A percentile compares a stretch with the other conserved stretches of the same genome.
Conservation (phyloP, 2,888 invertebrate species). For the Chrysotoxum bicinctum region DNA sequence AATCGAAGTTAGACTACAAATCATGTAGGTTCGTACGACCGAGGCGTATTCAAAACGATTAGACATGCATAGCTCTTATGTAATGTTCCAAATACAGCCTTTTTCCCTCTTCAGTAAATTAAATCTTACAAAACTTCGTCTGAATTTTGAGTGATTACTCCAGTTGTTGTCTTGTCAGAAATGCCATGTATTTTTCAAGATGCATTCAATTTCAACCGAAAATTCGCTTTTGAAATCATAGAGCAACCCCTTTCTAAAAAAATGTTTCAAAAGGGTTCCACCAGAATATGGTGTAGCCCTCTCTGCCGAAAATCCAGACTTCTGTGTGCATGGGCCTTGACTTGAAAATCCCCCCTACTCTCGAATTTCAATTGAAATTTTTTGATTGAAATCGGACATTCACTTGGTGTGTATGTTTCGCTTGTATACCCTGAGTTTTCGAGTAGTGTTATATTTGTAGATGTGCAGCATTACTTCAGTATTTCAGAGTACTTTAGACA, state of each 20-base stretch:
- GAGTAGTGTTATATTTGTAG: not conserved
- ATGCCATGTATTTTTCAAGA: not conserved
- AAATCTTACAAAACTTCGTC: not conserved
- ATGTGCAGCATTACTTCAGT: not conserved
- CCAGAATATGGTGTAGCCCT: not conserved
- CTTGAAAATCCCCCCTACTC: constrained; percentile 19
- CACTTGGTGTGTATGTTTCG: constrained; percentile 19
- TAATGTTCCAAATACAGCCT: not conserved
- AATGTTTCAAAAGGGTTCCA: not conserved
- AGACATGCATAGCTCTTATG: no score
- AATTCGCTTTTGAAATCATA: not conserved
- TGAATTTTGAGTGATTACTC: not conserved
- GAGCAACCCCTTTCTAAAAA: not conserved
- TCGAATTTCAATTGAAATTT: constrained; percentile 57
- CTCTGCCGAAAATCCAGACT: not conserved
- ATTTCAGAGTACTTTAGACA: constrained; percentile 59
- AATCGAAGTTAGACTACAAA: no score
- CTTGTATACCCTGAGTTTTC: not conserved
- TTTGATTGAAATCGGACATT: constrained; percentile 72
- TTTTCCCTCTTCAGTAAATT: not conserved
- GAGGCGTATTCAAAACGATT: no score
- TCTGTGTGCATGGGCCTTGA: not conserved
- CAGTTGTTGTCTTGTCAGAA: not conserved
- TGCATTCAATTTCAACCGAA: not conserved
- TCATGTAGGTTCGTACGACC: no score